phyloP scores from a whole-genome alignment of 2,888 invertebrate species.

The Sturmia bella region DNA sequence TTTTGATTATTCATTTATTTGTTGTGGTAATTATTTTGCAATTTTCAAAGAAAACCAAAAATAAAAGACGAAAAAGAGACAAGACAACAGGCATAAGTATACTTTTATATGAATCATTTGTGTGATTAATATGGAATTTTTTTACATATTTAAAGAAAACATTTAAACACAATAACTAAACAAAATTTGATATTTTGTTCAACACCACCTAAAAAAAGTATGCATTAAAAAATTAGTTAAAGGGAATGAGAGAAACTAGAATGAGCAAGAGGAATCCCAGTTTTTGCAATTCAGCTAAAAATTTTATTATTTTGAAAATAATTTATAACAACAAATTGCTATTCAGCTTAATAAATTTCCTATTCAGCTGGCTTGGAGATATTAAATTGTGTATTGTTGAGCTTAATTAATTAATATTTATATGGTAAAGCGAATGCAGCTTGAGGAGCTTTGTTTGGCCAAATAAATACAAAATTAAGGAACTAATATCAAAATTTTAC shows the following conservation, averaged over 20 bases:
- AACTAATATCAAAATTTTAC: no score
- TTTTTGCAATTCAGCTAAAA: no score
- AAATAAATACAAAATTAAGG: no score
- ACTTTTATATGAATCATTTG: constrained; percentile 19
- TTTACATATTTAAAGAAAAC: constrained; percentile 22
- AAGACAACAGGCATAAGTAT: constrained; percentile 79
- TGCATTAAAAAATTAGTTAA: constrained; percentile 51
- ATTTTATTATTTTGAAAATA: no score
- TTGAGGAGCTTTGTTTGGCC: no score
- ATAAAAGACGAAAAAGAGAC: constrained; percentile 76
- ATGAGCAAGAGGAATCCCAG: background rate
- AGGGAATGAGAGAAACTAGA: background rate
- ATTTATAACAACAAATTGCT: no score
- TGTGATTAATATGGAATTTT: constrained; percentile 27
- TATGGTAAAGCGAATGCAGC: no score
- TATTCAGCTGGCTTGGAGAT: no score
- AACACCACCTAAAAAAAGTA: constrained; percentile 67
- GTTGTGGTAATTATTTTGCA: constrained; percentile 32
- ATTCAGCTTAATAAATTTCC: no score
- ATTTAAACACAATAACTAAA: constrained; percentile 30
- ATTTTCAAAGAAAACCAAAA: constrained; percentile 71
- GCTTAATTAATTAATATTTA: no score
- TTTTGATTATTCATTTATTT: constrained; percentile 4
- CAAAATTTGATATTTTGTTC: constrained; percentile 26
- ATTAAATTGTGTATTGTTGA: no score